phyloP scores from a whole-genome alignment of 2,888 invertebrate genomes.

The Amphipyra tragopoginis region DNA sequence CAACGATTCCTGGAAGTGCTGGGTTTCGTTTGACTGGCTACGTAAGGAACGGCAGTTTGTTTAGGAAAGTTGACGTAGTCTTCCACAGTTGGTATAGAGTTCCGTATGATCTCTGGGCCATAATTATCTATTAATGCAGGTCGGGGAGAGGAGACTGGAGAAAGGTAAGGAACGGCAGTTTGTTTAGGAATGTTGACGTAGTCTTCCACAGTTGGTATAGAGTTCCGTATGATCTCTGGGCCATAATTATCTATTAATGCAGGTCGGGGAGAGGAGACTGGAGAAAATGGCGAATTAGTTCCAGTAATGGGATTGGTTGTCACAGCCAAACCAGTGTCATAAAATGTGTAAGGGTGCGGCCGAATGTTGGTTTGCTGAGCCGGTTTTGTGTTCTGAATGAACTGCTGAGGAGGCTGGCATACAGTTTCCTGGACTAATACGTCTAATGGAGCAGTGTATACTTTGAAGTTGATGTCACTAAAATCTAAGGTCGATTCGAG shows the following conservation, averaged over 20 bases:
- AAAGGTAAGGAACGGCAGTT: conserved; percentile 58
- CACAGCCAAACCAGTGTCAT: conserved; percentile 51
- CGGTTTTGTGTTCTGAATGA: conserved; percentile 13
- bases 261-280: conserved; percentile 44
- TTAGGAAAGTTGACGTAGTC: conserved; percentile 66
- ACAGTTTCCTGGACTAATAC: conserved; percentile 92
- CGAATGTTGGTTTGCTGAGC: conserved; percentile 26
- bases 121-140: conserved; percentile 37
- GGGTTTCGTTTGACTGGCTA: conserved; percentile 36
- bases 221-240: conserved; percentile 55
- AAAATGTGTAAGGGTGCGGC: conserved; percentile 46
- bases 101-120: conserved; percentile 53
- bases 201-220: conserved; percentile 62
- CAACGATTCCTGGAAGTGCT: conserved; percentile 58
- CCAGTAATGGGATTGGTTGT: conserved; percentile 47
- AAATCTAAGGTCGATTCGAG: conserved; percentile 92
- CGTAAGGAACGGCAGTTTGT: conserved; percentile 60
- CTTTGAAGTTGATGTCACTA: conserved; percentile 94
- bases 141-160: conserved; percentile 44
- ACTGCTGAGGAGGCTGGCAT: conserved; percentile 88
- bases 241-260: conserved; percentile 33
- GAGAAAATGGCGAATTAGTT: conserved; percentile 44
- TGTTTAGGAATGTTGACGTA: conserved; percentile 67
- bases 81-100: conserved; percentile 59
- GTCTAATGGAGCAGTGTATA: conserved; percentile 92